Conservation (phyloP, 1,140 invertebrate genomes). For the Anagrus nilaparvatae region DNA sequence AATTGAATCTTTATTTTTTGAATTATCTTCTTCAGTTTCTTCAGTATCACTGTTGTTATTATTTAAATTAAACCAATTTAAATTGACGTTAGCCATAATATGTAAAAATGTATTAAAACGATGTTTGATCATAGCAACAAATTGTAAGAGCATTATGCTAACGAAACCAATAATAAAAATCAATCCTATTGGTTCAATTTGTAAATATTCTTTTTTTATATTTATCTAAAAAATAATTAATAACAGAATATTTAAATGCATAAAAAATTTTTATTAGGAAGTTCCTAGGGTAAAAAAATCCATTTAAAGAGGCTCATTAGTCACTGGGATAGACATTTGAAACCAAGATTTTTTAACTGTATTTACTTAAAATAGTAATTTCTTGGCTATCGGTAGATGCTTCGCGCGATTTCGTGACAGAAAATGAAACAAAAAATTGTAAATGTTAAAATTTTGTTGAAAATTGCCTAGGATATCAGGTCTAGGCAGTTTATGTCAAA, state of each 20-base stretch:
- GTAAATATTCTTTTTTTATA: constrained; percentile 46
- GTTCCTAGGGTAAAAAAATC: background rate
- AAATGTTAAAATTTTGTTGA: too few species aligned
- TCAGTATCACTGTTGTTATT: constrained; percentile 51
- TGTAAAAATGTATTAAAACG: constrained; percentile 75
- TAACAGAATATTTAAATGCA: background rate
- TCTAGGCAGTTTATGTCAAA: too few species aligned
- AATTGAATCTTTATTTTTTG: too few species aligned
- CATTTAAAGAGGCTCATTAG: background rate
- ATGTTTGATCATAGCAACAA: constrained; percentile 76
- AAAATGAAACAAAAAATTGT: too few species aligned
- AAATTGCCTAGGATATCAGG: too few species aligned
- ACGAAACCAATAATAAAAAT: constrained; percentile 33
- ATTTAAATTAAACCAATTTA: too few species aligned
- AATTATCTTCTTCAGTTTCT: too few species aligned
- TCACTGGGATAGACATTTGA: too few species aligned
- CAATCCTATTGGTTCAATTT: constrained; percentile 49
- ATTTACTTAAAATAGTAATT: too few species aligned
- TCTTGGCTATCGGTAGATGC: too few species aligned
- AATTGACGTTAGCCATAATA: constrained; percentile 56
- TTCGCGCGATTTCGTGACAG: too few species aligned
- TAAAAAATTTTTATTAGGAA: background rate
- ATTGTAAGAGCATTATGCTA: constrained; percentile 59
- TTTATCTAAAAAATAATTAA: constrained; percentile 29
- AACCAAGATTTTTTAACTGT: too few species aligned